Evolutionary conservation across 2,797 vertebrate genomes (phyloP).

Genomic region (Oryzias sinensis): DNA sequence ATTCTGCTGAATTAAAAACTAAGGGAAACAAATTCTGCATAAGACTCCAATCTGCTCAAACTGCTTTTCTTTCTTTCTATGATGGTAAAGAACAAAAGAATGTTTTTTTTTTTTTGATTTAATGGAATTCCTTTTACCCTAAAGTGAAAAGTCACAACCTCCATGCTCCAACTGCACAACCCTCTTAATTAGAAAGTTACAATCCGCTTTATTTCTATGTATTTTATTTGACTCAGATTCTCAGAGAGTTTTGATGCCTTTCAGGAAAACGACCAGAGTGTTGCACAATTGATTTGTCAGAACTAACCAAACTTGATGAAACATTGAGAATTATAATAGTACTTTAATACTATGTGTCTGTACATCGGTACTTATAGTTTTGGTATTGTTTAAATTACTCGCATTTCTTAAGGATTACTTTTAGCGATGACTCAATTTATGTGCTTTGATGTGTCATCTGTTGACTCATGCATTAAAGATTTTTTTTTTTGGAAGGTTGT

Average conservation of each 20-base stretch:
- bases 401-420: constrained; percentile 29
- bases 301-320: constrained; percentile 23
- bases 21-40: constrained; percentile 25
- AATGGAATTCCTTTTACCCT: constrained; percentile 1
- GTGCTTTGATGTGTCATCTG: constrained; percentile 42
- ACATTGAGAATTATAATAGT: constrained; percentile 6
- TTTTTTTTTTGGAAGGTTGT: constrained; percentile 40
- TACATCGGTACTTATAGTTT: constrained; percentile 14
- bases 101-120: not conserved
- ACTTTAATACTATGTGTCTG: constrained; percentile 11
- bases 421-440: constrained; percentile 36
- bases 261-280: constrained; percentile 34
- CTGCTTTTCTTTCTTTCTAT: constrained; percentile 19
- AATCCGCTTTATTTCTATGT: constrained; percentile 19
- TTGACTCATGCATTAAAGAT: constrained; percentile 63
- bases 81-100: not conserved
- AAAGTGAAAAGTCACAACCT: constrained; percentile 16
- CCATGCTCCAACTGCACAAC: not conserved
- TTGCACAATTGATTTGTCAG: constrained; percentile 36
- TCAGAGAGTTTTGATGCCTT: constrained; percentile 47
- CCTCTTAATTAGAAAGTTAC: constrained; percentile 19
- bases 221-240: constrained; percentile 38
- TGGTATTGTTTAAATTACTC: constrained; percentile 19
- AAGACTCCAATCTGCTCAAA: constrained; percentile 26
- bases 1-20: constrained; percentile 23